Conservation (phyloP, 2,797 vertebrate species). For the Lagocephalus sceleratus region DNA sequence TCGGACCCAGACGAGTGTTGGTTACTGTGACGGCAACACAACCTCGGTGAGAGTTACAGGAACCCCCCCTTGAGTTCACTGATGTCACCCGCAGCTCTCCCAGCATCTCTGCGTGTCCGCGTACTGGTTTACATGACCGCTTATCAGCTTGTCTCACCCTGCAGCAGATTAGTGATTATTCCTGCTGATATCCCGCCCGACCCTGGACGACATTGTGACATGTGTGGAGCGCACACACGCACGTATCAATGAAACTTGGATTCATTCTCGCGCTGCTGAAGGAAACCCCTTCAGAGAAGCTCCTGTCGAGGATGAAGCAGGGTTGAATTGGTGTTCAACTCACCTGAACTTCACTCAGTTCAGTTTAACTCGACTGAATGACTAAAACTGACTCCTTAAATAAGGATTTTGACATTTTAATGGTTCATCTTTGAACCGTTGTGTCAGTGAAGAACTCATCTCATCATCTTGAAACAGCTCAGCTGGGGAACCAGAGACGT, state of each 20-base stretch:
- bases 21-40: conserved; percentile 24
- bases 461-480: too few relatives aligned
- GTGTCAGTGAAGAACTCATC: too few relatives aligned
- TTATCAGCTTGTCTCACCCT: conserved; percentile 46
- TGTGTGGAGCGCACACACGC: background rate
- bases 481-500: too few relatives aligned
- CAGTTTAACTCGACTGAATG: too few relatives aligned
- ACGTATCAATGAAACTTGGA: conserved; percentile 1
- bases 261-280: too few relatives aligned
- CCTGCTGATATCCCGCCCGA: conserved; percentile 36
- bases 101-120: conserved; percentile 25
- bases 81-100: conserved; percentile 31
- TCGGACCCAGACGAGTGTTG: conserved; percentile 29
- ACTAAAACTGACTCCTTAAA: too few relatives aligned
- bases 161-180: conserved; percentile 44
- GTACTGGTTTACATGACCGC: conserved; percentile 39
- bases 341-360: too few relatives aligned
- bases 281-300: too few relatives aligned
- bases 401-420: too few relatives aligned
- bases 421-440: too few relatives aligned
- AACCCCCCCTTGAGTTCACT: conserved; percentile 22
- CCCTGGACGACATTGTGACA: conserved; percentile 11
- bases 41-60: conserved; percentile 15
- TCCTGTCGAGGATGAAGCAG: background rate
- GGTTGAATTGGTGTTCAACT: background rate